phyloP scores from a whole-genome alignment of 2,888 invertebrate genomes.

The Thecophora atra region DNA sequence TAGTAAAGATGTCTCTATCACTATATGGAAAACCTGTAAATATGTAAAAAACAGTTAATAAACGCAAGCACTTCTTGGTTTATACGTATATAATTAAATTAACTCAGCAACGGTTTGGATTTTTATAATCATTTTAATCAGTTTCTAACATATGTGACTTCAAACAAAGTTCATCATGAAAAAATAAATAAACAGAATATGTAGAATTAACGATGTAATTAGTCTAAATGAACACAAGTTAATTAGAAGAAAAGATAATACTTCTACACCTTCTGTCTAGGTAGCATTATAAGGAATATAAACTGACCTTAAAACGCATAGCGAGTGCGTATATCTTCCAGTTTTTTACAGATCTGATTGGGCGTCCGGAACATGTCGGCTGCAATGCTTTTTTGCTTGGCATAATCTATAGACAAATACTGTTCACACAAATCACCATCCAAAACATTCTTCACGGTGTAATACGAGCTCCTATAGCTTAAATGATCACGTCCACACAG shows the following conservation, averaged over 20 bases:
- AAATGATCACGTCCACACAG: conserved; percentile 97
- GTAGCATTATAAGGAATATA: neutral
- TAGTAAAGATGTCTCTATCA: too few relatives aligned
- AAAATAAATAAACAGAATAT: neutral
- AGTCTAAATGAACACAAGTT: too few relatives aligned
- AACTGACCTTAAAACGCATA: conserved; percentile 86
- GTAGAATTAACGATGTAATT: neutral
- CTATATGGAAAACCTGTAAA: conserved; percentile 13
- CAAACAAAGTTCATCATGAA: conserved; percentile 42
- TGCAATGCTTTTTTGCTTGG: conserved; percentile 94
- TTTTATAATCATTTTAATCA: conserved; percentile 41
- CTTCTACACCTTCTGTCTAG: neutral
- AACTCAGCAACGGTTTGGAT: conserved; percentile 39
- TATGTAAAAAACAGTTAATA: neutral
- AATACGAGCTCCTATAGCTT: conserved; percentile 96
- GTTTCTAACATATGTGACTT: conserved; percentile 45
- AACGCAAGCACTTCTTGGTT: neutral
- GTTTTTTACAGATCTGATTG: conserved; percentile 96
- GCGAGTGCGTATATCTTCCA: conserved; percentile 98
- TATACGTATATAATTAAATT: neutral
- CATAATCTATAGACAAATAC: conserved; percentile 93
- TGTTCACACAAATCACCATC: conserved; percentile 99
- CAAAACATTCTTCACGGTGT: conserved; percentile 92
- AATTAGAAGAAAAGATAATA: too few relatives aligned
- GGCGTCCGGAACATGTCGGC: conserved; percentile 94